Evolutionary conservation across 2,888 invertebrate species (phyloP), one percentile per base, ranked within the genome.

Genomic region (Nematopogon swammerdamellus): DNA sequence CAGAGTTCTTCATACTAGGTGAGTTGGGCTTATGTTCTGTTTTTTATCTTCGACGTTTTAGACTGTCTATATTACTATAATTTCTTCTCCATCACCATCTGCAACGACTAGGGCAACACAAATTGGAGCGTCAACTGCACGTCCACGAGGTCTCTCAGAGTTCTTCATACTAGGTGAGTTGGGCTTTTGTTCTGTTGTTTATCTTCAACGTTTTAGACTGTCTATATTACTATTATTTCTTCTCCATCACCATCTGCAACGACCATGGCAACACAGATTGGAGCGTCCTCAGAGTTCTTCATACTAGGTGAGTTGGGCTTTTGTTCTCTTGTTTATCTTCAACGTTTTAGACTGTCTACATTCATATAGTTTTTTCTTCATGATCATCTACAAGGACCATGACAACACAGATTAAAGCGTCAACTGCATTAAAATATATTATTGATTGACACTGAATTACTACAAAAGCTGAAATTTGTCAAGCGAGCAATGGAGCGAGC

Each of bases 391-490:
- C 82, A 96, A 97, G 73, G 94, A 95, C 72, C 92, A 94, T 67
- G 95, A 95, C 57, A 89, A 94, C 73, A 93, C 93, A n/a, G 93
- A 95, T 63, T 96, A 95, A 95, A 93, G 94, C 67, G 92, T 96
- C 61, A 94, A 95, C 77, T 97, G 96, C 72, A 94, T 16, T 30
- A 45, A 11, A 36, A 11, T 18, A n/a, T n/a, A 8, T 10, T 17
- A 44, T n/a, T 44, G 14, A 10, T 44, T 17, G 16, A 8, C 17
- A 44, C 14, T 10, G 17, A 16, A 44, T 44, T 44, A n/a, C 16
- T 14, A 11, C 16, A 11, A 10, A 11, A 11, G 45, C 18, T 17
- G 16, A 45, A 45, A 17, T 45, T 18, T n/a, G 16, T 10, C n/a
- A n/a, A n/a, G n/a, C n/a, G n/a, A n/a, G n/a, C n/a, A n/a, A n/a